Percentiles rank a stretch among this genome's conserved stretches.
phyloP scores from a whole-genome alignment of 2,113 vertebrate genomes.

The Setophaga petechia region DNA sequence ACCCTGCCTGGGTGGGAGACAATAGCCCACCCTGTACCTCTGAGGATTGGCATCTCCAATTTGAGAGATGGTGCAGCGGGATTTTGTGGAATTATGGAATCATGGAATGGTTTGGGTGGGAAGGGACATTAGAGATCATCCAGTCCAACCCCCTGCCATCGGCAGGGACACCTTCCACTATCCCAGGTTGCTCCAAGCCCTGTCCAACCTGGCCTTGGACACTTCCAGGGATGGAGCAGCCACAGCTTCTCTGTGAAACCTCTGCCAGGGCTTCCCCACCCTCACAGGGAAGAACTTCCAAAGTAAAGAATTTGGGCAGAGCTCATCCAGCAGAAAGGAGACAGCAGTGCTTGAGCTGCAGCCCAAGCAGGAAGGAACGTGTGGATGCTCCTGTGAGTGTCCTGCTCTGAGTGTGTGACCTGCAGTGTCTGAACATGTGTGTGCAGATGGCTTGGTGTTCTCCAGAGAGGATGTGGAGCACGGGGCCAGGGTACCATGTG shows the following conservation, averaged over 20 bases:
- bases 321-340: neutral
- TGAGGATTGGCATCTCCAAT: neutral
- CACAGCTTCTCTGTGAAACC: neutral
- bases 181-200: neutral
- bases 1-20: neutral
- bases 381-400: neutral
- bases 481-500: neutral
- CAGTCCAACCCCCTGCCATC: rapidly evolving
- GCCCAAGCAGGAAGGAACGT: rapidly evolving
- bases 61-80: rapidly evolving
- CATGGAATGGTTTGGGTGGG: neutral
- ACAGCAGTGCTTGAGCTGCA: neutral
- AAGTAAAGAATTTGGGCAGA: neutral
- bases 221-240: neutral
- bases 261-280: neutral
- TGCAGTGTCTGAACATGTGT: neutral
- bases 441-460: neutral
- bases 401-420: neutral
- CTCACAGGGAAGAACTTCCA: neutral
- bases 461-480: neutral
- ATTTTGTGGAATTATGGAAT: neutral
- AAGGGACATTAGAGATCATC: neutral
- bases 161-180: neutral
- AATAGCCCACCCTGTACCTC: neutral
- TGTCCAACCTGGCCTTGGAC: rapidly evolving